These are phyloP conservation scores for Phalanger gymnotis DNA, from an alignment of 2,797 vertebrate genomes.

Conservation along the genomic window DNA sequence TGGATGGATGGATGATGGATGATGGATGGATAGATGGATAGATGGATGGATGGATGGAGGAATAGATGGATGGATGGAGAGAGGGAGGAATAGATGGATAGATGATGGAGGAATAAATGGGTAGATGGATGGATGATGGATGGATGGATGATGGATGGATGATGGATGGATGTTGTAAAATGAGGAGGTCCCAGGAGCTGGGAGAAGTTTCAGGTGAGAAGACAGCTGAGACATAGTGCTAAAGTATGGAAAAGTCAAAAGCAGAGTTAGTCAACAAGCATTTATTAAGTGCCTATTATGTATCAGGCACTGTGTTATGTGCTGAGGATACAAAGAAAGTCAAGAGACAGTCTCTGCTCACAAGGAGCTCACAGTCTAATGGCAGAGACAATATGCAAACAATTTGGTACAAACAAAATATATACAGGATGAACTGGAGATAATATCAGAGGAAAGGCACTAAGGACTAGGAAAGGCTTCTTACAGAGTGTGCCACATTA, in stretches of 20 bases:
- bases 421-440: neutral
- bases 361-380: neutral
- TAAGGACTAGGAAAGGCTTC: neutral
- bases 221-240: neutral
- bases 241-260: neutral
- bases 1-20: too few species aligned
- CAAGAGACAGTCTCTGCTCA: neutral
- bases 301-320: neutral
- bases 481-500: neutral
- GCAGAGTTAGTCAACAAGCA: neutral
- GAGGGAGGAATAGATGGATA: too few species aligned
- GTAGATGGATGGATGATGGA: too few species aligned
- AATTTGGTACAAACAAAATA: neutral
- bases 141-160: too few species aligned
- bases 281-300: neutral
- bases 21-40: too few species aligned
- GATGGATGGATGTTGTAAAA: neutral
- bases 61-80: too few species aligned
- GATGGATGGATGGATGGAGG: too few species aligned
- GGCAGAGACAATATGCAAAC: neutral
- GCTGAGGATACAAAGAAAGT: neutral
- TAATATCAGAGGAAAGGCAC: neutral
- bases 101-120: too few species aligned
- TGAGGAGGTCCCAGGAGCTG: neutral
- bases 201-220: neutral